phyloP scores from a whole-genome alignment of 2,113 vertebrate species.

The Myanophis thanlyinensis region DNA sequence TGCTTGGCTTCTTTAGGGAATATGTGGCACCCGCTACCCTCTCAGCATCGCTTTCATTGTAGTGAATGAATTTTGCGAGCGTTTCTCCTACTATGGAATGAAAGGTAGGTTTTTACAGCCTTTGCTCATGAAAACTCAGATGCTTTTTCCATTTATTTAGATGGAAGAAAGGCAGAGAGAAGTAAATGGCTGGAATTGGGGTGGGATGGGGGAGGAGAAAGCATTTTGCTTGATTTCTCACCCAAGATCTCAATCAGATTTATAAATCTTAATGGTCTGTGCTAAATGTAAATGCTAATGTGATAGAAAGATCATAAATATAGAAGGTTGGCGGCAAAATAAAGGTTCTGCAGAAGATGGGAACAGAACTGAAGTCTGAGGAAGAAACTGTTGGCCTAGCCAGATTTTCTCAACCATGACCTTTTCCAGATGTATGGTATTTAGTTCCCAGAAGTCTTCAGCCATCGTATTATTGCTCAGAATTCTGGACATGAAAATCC shows the following conservation, averaged over 20 bases:
- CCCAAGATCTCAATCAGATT: not conserved
- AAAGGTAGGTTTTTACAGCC: constrained; percentile 78
- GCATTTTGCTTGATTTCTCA: not conserved
- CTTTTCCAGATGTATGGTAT: not conserved
- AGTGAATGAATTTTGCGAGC: constrained; percentile 97
- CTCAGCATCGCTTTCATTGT: constrained; percentile 92
- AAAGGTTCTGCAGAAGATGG: too few species aligned
- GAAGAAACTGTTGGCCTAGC: not conserved
- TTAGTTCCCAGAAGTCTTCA: not conserved
- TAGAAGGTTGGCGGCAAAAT: not conserved
- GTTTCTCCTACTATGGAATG: constrained; percentile 99
- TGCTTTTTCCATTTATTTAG: not conserved
- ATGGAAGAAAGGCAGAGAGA: not conserved
- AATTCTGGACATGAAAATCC: not conserved
- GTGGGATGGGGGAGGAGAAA: too few species aligned
- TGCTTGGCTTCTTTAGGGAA: constrained; percentile 74
- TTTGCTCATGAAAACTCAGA: not conserved
- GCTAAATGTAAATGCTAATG: not conserved
- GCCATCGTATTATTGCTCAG: not conserved
- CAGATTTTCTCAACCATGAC: not conserved
- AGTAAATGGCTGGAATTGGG: not conserved
- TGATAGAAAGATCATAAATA: not conserved
- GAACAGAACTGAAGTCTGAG: not conserved
- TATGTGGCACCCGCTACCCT: constrained; percentile 92
- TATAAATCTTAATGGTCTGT: not conserved